A percentile compares a stretch with the other conserved stretches of the same genome.
phyloP scores from a whole-genome alignment of 2,888 invertebrate genomes.

The Limnephilus lunatus region DNA sequence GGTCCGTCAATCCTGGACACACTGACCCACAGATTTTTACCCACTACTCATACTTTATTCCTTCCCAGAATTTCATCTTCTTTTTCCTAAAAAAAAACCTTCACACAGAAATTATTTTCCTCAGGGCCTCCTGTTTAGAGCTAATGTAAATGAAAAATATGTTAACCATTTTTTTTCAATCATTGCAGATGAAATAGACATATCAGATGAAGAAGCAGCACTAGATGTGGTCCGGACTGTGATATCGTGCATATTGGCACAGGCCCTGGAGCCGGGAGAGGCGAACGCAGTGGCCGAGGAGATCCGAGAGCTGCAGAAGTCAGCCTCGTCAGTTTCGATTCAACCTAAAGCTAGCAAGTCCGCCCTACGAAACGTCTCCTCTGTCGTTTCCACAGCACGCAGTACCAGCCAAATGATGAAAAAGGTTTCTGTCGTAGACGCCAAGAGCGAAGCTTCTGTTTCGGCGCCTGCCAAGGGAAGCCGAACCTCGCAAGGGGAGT shows the following conservation, averaged over 20 bases:
- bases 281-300: slow-evolving; percentile 68
- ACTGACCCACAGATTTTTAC: too few species aligned
- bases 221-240: slow-evolving; percentile 72
- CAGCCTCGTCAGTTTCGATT: neutral
- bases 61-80: too few species aligned
- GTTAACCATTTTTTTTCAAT: neutral
- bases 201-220: slow-evolving; percentile 50
- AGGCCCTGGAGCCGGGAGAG: slow-evolving; percentile 67
- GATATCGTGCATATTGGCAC: slow-evolving; percentile 69
- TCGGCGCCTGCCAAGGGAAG: slow-evolving; percentile 26
- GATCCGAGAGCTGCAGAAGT: slow-evolving; percentile 13
- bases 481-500: neutral
- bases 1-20: too few species aligned
- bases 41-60: too few species aligned
- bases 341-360: neutral
- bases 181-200: slow-evolving; percentile 26
- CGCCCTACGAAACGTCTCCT: neutral
- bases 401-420: slow-evolving; percentile 12
- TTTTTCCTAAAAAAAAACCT: too few species aligned
- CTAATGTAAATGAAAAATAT: too few species aligned
- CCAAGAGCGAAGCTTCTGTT: neutral
- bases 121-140: too few species aligned
- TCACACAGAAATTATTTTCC: too few species aligned
- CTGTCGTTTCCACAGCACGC: neutral
- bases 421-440: neutral